Base-by-base conservation (phyloP, 1,140 invertebrate species). In the Microvelia longipes region DNA sequence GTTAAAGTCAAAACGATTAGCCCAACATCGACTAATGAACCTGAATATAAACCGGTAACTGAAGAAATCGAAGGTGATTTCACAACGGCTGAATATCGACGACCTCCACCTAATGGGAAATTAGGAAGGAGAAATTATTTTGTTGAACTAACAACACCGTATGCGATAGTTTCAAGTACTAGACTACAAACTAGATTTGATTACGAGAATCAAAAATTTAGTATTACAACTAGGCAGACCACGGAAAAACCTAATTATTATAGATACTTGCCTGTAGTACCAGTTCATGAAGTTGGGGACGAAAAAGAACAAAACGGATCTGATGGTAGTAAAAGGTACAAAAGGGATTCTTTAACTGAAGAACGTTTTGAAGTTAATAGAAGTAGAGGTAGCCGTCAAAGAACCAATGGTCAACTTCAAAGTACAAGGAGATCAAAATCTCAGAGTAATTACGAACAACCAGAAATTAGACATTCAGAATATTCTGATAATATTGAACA, bases 41-140 rank as follows among this genome's bases (percentile, higher is more conserved):
- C 13, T 2, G 68, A 69, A 26, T 28, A 24, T 1, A 70, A 70
- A 27, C 69, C 69, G 2, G 69, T 70, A 1, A 64, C 64, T 1
- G 69, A 70, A 67, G 29, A 24, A 24, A 66, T 70, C 15, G 63
- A 70, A 26, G 29, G 66, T 19, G 69, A 70, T 26, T 25, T 66
- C 11, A 70, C 69, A 26, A 70, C 69, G 24, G 19, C 61, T 14
- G 69, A 66, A 28, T 70, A 70, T 28, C 35, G 65, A 24, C 26
- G 28, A 29, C 66, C 29, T 28, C 28, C 27, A 15, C 27, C 28
- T 15, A 2, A 2, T 11, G 66, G 2, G 28, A 5, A 28, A 13
- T 13, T 2, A 5, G 25, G 14, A 14, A 29, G 66, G 25, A 15
- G 2, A 2, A 2, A 67, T 2, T 28, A 13, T 27, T n/a, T 5